Evolutionary conservation across 2,888 invertebrate species (phyloP), one percentile per base, ranked within the genome.

Genomic region (Cepaea hortensis): DNA sequence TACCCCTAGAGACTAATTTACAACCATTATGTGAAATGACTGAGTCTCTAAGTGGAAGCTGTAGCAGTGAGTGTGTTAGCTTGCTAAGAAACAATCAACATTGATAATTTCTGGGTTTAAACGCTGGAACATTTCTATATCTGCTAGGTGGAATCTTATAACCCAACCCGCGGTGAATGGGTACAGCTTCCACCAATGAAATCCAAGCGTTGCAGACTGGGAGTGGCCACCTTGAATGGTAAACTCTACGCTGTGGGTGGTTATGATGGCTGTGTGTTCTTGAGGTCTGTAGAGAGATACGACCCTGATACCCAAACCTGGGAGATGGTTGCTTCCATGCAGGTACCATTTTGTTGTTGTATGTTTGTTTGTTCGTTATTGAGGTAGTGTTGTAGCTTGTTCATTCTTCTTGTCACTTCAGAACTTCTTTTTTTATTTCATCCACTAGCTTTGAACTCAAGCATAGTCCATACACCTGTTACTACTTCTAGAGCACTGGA

Each of bases 181-280:
- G 95, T 95, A 0, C 95, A 96, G 90, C 96, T 97, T 79, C 96
- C 96, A 55, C 96, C 97, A 0, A 98, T 98, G 97, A 95, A 96
- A 73, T 96, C 96, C 13, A 96, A 96, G 92, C 96, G 97, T 70
- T 98, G 98, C 94, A 96, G 98, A 9, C 95, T 98, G 9, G 97
- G 97, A 0, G 97, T 97, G 3, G 97, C 97, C 0, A 96, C 97
- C 55, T 95, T 97, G 5, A 96, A 97, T 92, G 97, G 97, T 4
- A 97, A 97, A 94, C 95, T 98, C 35, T 98, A 97, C 93, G 97
- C 93, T 18, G 92, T 93, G 0, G 94, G 94, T 4, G 94, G 97
- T 3, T 97, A 98, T 92, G 97, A 98, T 94, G 97, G 97, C 2
- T 96, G 96, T 87, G 96, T 96, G 4, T 98, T 98, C 94, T 95